Evolutionary conservation across 2,888 invertebrate genomes (phyloP), one percentile per base, ranked within the genome.

Genomic region (Xestia sexstrigata): DNA sequence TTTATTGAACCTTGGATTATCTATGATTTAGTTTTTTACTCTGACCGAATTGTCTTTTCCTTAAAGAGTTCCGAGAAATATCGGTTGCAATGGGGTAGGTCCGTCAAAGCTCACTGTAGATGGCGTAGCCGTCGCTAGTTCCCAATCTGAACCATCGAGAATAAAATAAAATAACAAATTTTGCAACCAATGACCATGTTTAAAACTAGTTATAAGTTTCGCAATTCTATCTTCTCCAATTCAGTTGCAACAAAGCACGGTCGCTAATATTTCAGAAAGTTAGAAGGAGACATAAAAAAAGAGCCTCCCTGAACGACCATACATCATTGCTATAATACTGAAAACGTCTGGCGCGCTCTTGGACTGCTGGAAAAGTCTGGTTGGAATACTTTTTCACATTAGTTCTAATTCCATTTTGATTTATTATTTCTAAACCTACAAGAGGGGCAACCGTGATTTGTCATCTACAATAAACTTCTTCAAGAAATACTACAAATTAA

Each of bases 221-320:
- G 4, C 9, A 60, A 4, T 35, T 60, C 9, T 4, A 65, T n/a
- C n/a, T 42, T 42, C n/a, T 15, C 17, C 13, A 17, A 42, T 73
- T 39, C n/a, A 52, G 6, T 45, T 45, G 52, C 11, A 52, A 39
- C 1, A 30, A n/a, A 26, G 6, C 20, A 63, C 35, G 17, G 26
- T 15, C 9, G 35, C 30, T 1, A 81, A 15, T 55, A 55, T 74
- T 30, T 81, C 47, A 63, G n/a, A 81, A 81, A 81, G 20, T 81
- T 81, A 11, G 15, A 42, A 11, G 26, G 35, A 30, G 20, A 35
- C 13, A 26, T 26, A 74, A 35, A 45, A 4, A 35, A 63, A 39
- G 26, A 23, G 60, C 13, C n/a, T 71, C 60, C 30, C 71, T 26
- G n/a, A 30, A 70, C 71, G 42, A 77, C 42, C 11, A 42, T 79